Conservation (phyloP, 2,113 vertebrate genomes). For the Gallinago media region DNA sequence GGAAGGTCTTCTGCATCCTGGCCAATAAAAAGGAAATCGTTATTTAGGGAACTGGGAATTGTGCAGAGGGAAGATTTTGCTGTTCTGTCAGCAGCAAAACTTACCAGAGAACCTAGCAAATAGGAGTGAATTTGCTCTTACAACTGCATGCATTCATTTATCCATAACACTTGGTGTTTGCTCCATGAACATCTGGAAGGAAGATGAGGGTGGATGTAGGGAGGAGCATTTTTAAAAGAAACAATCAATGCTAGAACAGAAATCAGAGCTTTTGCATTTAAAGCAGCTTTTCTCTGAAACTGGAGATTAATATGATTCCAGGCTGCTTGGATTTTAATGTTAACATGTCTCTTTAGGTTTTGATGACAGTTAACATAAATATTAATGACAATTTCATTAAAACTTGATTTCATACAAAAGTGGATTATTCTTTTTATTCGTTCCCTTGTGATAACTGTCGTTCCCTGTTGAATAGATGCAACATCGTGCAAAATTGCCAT, state of each 20-base stretch:
- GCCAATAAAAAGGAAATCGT: neutral
- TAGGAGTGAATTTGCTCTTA: slow-evolving; percentile 35
- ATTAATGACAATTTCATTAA: slow-evolving; percentile 69
- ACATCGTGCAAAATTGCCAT: slow-evolving; percentile 8
- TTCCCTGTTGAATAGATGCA: slow-evolving; percentile 8
- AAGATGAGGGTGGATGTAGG: slow-evolving; percentile 51
- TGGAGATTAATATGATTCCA: slow-evolving; percentile 23
- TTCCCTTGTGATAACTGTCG: neutral
- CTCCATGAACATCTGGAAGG: slow-evolving; percentile 71
- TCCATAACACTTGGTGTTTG: slow-evolving; percentile 27
- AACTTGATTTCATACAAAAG: slow-evolving; percentile 47
- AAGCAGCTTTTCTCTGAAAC: slow-evolving; percentile 59
- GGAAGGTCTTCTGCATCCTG: neutral
- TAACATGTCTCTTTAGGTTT: slow-evolving; percentile 54
- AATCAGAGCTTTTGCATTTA: slow-evolving; percentile 61
- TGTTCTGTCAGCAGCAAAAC: slow-evolving; percentile 25
- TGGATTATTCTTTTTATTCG: slow-evolving; percentile 28
- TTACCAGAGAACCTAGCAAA: slow-evolving; percentile 26
- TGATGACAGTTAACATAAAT: slow-evolving; percentile 59
- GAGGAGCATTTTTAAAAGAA: slow-evolving; percentile 58
- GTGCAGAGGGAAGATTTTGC: neutral
- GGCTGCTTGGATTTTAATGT: neutral
- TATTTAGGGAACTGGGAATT: neutral
- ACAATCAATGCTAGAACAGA: slow-evolving; percentile 45
- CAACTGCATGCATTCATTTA: slow-evolving; percentile 44